These are phyloP conservation scores for Onychostoma macrolepis DNA, from an alignment of 2,113 vertebrate species.

Conservation along the genomic window DNA sequence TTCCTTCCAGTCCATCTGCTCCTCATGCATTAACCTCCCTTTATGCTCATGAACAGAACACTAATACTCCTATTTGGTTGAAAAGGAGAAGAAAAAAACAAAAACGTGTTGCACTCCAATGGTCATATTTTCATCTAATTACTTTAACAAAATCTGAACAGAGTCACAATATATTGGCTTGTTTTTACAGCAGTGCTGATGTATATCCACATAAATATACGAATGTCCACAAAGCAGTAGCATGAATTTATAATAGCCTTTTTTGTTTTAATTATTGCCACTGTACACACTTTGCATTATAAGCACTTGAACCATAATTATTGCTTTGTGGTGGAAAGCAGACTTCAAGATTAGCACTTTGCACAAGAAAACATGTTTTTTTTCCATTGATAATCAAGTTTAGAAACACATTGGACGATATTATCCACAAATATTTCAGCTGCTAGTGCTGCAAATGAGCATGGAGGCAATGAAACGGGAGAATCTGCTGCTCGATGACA, in stretches of 20 bases:
- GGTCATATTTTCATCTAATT: conserved; percentile 46
- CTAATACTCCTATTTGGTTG: background rate
- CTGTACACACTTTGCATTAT: conserved; percentile 69
- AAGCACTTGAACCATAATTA: conserved; percentile 69
- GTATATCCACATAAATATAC: conserved; percentile 42
- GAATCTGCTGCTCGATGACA: conserved; percentile 14
- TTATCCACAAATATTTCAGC: conserved; percentile 37
- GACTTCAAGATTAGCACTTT: conserved; percentile 61
- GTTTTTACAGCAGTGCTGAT: conserved; percentile 69
- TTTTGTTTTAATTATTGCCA: conserved; percentile 71
- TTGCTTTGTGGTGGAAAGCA: conserved; percentile 77
- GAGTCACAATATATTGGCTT: conserved; percentile 62
- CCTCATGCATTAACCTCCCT: conserved; percentile 3
- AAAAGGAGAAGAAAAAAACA: background rate
- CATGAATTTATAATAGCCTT: conserved; percentile 69
- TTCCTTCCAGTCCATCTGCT: conserved; percentile 17
- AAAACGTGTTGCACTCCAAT: conserved; percentile 27
- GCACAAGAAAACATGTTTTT: conserved; percentile 47
- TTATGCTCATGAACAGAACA: conserved; percentile 11
- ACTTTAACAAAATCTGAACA: conserved; percentile 53
- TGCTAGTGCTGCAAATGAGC: conserved; percentile 60
- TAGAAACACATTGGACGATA: conserved; percentile 44
- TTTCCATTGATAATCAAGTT: conserved; percentile 45
- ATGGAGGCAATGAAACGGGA: conserved; percentile 51
- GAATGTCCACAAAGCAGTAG: conserved; percentile 62